A percentile compares a stretch with the other conserved stretches of the same genome.
Conservation (phyloP, 1,140 invertebrate species). For the Papilio polyxenes region DNA sequence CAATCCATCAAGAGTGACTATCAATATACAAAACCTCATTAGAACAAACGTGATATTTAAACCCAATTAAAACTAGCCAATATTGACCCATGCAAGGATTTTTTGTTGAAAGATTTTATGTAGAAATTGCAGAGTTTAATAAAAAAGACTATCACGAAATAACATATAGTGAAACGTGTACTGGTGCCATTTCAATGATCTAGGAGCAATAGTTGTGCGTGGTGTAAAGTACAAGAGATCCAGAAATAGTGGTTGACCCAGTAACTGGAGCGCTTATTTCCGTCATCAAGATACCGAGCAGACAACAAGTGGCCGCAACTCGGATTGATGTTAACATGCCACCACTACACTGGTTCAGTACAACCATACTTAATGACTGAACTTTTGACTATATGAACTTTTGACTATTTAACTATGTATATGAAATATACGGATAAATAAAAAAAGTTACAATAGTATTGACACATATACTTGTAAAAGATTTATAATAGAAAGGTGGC, state of each 20-base stretch:
- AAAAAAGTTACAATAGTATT: too few species aligned
- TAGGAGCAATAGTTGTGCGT: conserved; percentile 65
- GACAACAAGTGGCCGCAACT: conserved; percentile 49
- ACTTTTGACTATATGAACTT: neutral
- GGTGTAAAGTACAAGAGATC: conserved; percentile 68
- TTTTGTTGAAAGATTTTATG: too few species aligned
- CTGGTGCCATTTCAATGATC: conserved; percentile 44
- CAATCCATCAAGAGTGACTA: neutral
- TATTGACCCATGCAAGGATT: too few species aligned
- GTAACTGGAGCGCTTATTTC: conserved; percentile 78
- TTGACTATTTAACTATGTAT: neutral
- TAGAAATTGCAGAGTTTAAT: neutral
- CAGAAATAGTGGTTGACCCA: conserved; percentile 78
- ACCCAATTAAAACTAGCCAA: too few species aligned
- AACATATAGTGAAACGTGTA: neutral
- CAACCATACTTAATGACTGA: neutral
- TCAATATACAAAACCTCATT: neutral
- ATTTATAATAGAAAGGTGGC: neutral
- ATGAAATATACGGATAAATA: too few species aligned
- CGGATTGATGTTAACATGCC: conserved; percentile 54
- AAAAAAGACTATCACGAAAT: neutral
- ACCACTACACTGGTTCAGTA: conserved; percentile 10
- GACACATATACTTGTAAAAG: too few species aligned
- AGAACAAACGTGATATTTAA: neutral
- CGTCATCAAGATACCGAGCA: conserved; percentile 69